phyloP scores from a whole-genome alignment of 2,113 vertebrate species.

The Nettapus auritus region DNA sequence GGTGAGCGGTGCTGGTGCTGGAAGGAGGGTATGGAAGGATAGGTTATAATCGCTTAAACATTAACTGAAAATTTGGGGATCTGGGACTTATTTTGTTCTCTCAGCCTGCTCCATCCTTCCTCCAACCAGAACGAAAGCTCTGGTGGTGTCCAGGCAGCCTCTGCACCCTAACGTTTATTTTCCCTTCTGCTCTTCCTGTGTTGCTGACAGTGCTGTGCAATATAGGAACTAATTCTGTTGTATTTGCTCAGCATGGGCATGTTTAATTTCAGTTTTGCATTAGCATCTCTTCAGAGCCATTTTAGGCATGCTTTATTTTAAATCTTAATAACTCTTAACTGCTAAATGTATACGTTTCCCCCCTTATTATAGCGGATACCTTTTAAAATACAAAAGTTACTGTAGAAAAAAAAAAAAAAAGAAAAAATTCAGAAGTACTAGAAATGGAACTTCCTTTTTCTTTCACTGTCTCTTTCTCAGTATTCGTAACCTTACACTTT shows the following conservation, averaged over 20 bases:
- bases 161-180: neutral
- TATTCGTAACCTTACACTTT: neutral
- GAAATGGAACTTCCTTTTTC: neutral
- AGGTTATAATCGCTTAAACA: neutral
- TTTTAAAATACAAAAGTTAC: neutral
- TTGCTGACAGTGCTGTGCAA: neutral
- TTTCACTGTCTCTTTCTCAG: neutral
- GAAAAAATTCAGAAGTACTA: neutral
- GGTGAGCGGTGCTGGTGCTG: neutral
- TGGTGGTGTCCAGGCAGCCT: neutral
- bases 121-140: neutral
- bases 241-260: neutral
- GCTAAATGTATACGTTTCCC: neutral
- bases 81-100: neutral
- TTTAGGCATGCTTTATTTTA: neutral
- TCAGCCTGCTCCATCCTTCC: neutral
- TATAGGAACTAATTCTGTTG: neutral
- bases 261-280: neutral
- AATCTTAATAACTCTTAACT: neutral
- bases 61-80: no score
- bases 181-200: neutral
- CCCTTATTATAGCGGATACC: neutral
- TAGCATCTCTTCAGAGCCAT: neutral
- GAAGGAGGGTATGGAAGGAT: neutral
- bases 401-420: neutral